Evolutionary conservation across 2,797 vertebrate species (phyloP), one percentile per base, ranked within the genome.

Genomic region (Cyclura pinguis): DNA sequence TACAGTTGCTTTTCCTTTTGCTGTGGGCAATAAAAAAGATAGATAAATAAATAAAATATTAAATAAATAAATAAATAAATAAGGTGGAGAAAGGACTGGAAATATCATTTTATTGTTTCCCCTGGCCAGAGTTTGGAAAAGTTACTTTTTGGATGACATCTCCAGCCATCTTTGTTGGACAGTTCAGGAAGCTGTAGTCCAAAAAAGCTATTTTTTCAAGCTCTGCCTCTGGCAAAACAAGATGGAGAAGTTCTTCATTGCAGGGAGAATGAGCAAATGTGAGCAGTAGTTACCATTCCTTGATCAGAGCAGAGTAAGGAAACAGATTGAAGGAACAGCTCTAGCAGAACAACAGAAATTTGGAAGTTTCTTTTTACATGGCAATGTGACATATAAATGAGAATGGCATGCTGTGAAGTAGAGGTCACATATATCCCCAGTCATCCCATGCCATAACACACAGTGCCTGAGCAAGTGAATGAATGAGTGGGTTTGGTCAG

Each of bases 401-500:
- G 38, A 52, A 13, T 2, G 73, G 29, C 38, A 80, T 24, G 5
- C 22, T 32, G 24, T 82, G 50, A 50, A 50, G 3, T 47, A 42
- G 38, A 50, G 6, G 38, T 62, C 55, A 78, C 50, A 42, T n/a
- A 24, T 24, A 7, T 80, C 4, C 3, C 72, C 50, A n/a, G 16
- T 85, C 50, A 80, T 13, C 0, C 24, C 67, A 38, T n/a, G 38
- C 29, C 29, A 12, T 47, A 22, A 6, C 38, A 29, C 82, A 42
- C 50, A 72, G 22, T 80, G 42, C 64, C 18, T 89, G 35, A 81
- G 47, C 84, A 35, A 78, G 73, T 24, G n/a, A 88, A 16, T 73
- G 50, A 84, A 69, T 73, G 69, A 90, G 74, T 82, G 42, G 50
- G 86, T 86, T 52, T 74, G 42, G 29, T 16, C 78, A 74, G 32